Percentiles rank a stretch among this genome's conserved stretches.
phyloP scores from a whole-genome alignment of 2,113 vertebrate genomes.

The Passer montanus region DNA sequence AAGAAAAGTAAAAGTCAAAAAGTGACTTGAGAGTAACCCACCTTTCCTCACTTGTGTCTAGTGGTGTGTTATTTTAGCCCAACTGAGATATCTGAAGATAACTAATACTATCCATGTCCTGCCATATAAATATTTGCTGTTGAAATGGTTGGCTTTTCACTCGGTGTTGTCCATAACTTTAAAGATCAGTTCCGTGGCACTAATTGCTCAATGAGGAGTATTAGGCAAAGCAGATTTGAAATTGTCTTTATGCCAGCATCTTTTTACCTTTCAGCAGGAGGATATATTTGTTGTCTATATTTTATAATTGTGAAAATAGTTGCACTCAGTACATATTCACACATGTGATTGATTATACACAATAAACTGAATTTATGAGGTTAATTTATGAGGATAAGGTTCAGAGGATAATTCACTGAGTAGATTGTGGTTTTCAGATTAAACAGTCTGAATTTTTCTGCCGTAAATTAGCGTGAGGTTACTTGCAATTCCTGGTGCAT shows the following conservation, averaged over 20 bases:
- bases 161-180: neutral
- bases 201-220: neutral
- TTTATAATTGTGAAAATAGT: constrained; percentile 9
- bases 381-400: constrained; percentile 35
- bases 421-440: constrained; percentile 23
- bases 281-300: neutral
- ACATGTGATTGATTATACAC: neutral
- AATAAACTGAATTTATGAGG: constrained; percentile 40
- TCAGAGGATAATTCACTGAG: constrained; percentile 11
- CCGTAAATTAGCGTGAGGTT: neutral
- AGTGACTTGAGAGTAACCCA: neutral
- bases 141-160: neutral
- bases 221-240: neutral
- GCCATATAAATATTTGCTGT: neutral
- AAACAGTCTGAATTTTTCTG: constrained; percentile 4
- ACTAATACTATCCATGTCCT: neutral
- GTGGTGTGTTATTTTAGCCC: neutral
- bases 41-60: neutral
- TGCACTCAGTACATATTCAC: neutral
- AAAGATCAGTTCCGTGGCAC: neutral
- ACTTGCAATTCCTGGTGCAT: fast-evolving
- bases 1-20: neutral
- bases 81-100: neutral
- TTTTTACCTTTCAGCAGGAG: neutral
- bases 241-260: neutral